Evolutionary conservation across 2,113 vertebrate species (phyloP).

Genomic region (rat (Rattus norvegicus)): GRCr8 NC_086020.1:24963001-24963500

Average conservation of each 20-base stretch:
- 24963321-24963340: neutral
- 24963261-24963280: neutral
- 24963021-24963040: neutral
- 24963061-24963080: neutral
- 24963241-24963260: neutral
- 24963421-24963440: neutral
- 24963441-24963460: neutral
- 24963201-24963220: neutral
- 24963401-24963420: too few relatives aligned
- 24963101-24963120: neutral
- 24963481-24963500: neutral
- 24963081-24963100: neutral
- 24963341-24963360: neutral
- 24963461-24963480: neutral
- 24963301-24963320: neutral
- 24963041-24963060: neutral
- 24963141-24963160: neutral
- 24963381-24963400: neutral
- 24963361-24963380: neutral
- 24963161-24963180: neutral
- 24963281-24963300: neutral
- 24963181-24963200: neutral
- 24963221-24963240: neutral
- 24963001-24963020: neutral
- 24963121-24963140: neutral